Evolutionary conservation across 2,888 invertebrate species (phyloP).

Genomic region (Sycophila texana): DNA sequence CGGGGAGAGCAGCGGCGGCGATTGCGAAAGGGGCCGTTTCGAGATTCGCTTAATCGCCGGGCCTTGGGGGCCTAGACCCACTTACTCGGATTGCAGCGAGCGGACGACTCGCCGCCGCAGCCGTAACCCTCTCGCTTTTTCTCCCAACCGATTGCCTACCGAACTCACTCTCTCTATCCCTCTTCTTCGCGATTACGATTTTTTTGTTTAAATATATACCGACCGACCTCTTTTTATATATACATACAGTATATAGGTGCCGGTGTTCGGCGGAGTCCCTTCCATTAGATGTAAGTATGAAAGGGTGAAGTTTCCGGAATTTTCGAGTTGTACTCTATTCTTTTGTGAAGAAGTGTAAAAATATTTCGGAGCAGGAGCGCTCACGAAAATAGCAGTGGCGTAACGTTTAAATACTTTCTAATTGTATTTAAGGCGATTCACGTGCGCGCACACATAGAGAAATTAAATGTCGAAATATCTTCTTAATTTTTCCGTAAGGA

Average conservation of each 20-base stretch:
- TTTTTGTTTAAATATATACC: no score
- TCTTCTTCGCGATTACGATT: not conserved
- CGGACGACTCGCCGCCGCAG: constrained; percentile 22
- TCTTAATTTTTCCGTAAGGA: not conserved
- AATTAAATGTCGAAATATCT: constrained; percentile 31
- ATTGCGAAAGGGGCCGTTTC: constrained; percentile 70
- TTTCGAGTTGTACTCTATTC: not conserved
- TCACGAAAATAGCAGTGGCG: constrained; percentile 7
- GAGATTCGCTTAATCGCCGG: constrained; percentile 72
- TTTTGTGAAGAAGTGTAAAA: not conserved
- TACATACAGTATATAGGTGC: no score
- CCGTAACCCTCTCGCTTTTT: constrained; percentile 10
- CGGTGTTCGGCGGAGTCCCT: no score
- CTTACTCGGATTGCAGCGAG: constrained; percentile 58
- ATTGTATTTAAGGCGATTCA: constrained; percentile 12
- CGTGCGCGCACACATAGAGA: not conserved
- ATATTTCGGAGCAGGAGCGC: no score
- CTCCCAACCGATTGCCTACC: not conserved
- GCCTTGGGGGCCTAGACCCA: constrained; percentile 72
- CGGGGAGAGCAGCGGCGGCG: constrained; percentile 61
- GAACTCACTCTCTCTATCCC: not conserved
- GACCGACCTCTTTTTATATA: no score
- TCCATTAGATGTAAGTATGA: no score
- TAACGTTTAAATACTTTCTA: constrained; percentile 17
- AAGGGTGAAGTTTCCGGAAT: not conserved